These are phyloP conservation scores for Okapia johnstoni DNA, from an alignment of 2,113 vertebrate genomes.

Conservation along the genomic window DNA sequence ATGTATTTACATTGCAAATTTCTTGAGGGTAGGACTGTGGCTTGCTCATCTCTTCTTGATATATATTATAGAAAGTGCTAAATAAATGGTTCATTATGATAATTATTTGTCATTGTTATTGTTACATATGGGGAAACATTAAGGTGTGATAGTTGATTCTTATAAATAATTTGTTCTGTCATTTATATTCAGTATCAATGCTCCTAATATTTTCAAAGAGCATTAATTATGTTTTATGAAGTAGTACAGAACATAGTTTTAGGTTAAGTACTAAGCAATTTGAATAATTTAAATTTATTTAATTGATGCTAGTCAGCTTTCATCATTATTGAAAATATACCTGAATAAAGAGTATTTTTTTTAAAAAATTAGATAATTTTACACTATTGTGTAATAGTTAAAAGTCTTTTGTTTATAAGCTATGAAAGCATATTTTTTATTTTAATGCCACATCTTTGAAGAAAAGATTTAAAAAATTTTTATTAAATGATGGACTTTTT, in stretches of 20 bases:
- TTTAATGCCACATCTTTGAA: neutral
- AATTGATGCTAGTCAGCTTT: neutral
- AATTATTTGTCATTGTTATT: neutral
- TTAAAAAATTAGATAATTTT: neutral
- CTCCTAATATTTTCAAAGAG: neutral
- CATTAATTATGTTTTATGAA: neutral
- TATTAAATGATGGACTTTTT: neutral
- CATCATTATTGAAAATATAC: neutral
- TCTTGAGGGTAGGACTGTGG: neutral
- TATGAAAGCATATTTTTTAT: neutral
- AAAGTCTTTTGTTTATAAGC: neutral
- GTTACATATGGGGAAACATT: neutral
- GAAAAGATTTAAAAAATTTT: neutral
- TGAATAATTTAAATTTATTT: conserved; percentile 12
- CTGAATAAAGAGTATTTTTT: neutral
- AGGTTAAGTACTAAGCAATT: neutral
- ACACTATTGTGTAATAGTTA: neutral
- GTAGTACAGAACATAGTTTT: neutral
- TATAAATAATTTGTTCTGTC: neutral
- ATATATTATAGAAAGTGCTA: neutral
- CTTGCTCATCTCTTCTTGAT: neutral
- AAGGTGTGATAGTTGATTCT: neutral
- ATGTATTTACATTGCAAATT: neutral
- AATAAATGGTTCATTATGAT: neutral
- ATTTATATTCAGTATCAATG: neutral